Conservation (phyloP, 2,113 vertebrate species). For the Xyliphius kryptos region DNA sequence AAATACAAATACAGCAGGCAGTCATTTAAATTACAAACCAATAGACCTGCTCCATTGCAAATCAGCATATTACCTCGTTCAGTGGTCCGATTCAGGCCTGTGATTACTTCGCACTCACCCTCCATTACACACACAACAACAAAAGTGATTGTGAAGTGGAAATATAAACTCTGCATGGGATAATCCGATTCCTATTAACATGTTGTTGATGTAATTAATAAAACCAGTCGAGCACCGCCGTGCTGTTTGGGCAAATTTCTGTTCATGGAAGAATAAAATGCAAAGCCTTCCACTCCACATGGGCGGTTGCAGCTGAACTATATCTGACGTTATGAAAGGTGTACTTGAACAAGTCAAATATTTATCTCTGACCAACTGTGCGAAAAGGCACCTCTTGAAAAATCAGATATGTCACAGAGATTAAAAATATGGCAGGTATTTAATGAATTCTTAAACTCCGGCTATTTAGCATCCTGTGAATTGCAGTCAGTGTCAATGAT, state of each 20-base stretch:
- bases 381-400: too few relatives aligned
- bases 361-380: too few relatives aligned
- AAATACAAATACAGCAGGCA: constrained; percentile 34
- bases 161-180: constrained; percentile 38
- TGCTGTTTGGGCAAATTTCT: constrained; percentile 29
- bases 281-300: too few relatives aligned
- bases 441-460: too few relatives aligned
- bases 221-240: constrained; percentile 27
- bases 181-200: constrained; percentile 46
- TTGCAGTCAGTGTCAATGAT: too few relatives aligned
- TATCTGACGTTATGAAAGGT: too few relatives aligned
- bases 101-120: constrained; percentile 55
- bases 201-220: constrained; percentile 39
- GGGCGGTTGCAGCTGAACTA: too few relatives aligned
- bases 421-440: too few relatives aligned
- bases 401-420: too few relatives aligned
- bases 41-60: constrained; percentile 50
- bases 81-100: constrained; percentile 58
- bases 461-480: too few relatives aligned
- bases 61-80: constrained; percentile 64
- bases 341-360: too few relatives aligned
- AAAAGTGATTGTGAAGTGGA: constrained; percentile 46
- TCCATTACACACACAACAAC: constrained; percentile 55
- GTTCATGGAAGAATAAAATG: too few relatives aligned
- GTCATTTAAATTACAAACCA: constrained; percentile 53